Base-by-base conservation (phyloP, 2,888 invertebrate genomes). In the Conchocele bisecta region DNA sequence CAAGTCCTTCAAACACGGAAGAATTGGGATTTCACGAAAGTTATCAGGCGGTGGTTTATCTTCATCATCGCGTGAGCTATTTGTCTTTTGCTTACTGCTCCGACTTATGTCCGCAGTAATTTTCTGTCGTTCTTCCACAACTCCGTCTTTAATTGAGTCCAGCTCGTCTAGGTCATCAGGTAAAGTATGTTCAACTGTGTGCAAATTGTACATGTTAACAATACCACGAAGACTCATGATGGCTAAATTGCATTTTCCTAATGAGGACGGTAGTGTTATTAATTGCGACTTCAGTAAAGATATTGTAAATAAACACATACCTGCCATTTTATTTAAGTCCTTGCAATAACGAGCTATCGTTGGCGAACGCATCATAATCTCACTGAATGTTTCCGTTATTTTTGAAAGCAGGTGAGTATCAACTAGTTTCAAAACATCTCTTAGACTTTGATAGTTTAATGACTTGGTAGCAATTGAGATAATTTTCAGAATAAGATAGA, bases 1-100 rank as follows among this genome's bases (percentile, higher is more conserved):
- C 20, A 93, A 68, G 61, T 92, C 92, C 11, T 81, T 71, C 2
- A 70, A 46, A 1, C 72, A 82, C 2, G 92, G 92, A 33, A 89
- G 67, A 2, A 82, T 66, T 9, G 72, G 46, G 15, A 82, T 50
- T n/a, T 71, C 35, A 29, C 70, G 58, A 57, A 80, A 82, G 29
- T 80, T 42, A 33, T 77, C 63, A 2, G 73, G 73, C 37, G 82
- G 82, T 2, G 24, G 13, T 15, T 20, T 56, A 13, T 58, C 31
- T 39, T 60, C 65, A 7, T 48, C 60, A 9, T 35, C n/a, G n/a
- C n/a, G 0, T 24, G 17, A 5, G 20, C 2, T 22, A n/a, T n/a
- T n/a, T n/a, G n/a, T n/a, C n/a, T n/a, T n/a, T n/a, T n/a, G n/a
- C n/a, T n/a, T 35, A n/a, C 37, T 11, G 13, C 11, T 35, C n/a